Evolutionary conservation across 2,113 vertebrate genomes (phyloP), one percentile per base, ranked within the genome.

Genomic region (Leptocoma aspasia): DNA sequence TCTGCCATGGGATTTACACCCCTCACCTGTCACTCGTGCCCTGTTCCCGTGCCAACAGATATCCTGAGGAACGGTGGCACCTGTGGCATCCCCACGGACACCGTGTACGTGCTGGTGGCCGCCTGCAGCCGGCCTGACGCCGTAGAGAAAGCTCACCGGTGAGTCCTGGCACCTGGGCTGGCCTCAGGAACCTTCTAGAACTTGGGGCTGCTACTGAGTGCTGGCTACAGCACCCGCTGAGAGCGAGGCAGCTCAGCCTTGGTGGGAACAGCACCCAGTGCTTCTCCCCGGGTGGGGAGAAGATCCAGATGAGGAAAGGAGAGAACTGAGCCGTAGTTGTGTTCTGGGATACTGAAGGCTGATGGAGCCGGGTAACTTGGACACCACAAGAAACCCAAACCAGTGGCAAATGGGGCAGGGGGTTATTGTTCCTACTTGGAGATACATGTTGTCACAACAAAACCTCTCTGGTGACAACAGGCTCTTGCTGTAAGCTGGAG

Each of bases 61-160:
- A 99, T 99, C 92, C 98, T 99, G 98, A 99, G 98, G 97, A 98
- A 96, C 0, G 98, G 98, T 6, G 99, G 99, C 33, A 98, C 98
- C 47, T 99, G 98, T 35, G 98, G 98, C 77, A 98, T 99, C 97
- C 99, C 99, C 33, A 99, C 99, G 1, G 99, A 99, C 90, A 99
- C 99, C 0, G 99, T 99, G 72, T 99, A 99, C 15, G 98, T 99
- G 87, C 98, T 99, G 31, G 99, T 99, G 73, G 99, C 99, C 31
- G 98, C 99, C 63, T 99, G 98, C 94, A 98, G 97, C 92, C 98
- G 98, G 33, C 99, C 98, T 0, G 98, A 98, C 8, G 99, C 98
- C 3, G 98, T 99, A 33, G 95, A 99, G 90, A 99, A 98, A 85
- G 99, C 98, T 71, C 99, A 98, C 97, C 98, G 97, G 99, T 99